Conservation (phyloP, 1,140 invertebrate genomes). For the Galleria mellonella region DNA sequence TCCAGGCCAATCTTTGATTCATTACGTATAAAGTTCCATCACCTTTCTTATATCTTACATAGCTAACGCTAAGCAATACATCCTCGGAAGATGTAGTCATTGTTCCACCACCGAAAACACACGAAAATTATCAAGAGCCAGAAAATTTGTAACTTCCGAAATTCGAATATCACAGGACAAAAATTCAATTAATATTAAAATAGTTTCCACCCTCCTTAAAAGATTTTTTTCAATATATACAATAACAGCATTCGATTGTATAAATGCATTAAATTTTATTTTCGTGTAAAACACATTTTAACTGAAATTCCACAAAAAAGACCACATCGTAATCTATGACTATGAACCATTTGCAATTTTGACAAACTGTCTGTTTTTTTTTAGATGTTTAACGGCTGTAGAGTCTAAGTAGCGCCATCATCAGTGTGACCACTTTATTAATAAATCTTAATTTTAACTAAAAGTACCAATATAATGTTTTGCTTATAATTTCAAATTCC, state of each 20-base stretch:
- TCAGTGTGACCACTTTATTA: too few species aligned
- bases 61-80: conserved; percentile 91
- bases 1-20: conserved; percentile 96
- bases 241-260: too few species aligned
- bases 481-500: too few species aligned
- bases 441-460: too few species aligned
- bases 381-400: not conserved
- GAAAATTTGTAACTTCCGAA: conserved; percentile 14
- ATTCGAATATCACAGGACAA: conserved; percentile 3
- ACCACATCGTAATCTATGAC: conserved; percentile 35
- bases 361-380: conserved; percentile 31
- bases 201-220: too few species aligned
- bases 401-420: too few species aligned
- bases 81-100: conserved; percentile 94
- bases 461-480: too few species aligned
- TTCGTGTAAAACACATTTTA: conserved; percentile 28
- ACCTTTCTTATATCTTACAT: conserved; percentile 96
- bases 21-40: conserved; percentile 97
- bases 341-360: conserved; percentile 55
- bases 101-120: conserved; percentile 11
- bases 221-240: too few species aligned
- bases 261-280: not conserved
- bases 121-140: conserved; percentile 12
- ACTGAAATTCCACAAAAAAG: conserved; percentile 41
- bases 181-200: too few species aligned